A percentile compares a stretch with the other conserved stretches of the same genome.
Conservation (phyloP, 1,140 invertebrate genomes). For the Ceratosolen solmsi region DNA sequence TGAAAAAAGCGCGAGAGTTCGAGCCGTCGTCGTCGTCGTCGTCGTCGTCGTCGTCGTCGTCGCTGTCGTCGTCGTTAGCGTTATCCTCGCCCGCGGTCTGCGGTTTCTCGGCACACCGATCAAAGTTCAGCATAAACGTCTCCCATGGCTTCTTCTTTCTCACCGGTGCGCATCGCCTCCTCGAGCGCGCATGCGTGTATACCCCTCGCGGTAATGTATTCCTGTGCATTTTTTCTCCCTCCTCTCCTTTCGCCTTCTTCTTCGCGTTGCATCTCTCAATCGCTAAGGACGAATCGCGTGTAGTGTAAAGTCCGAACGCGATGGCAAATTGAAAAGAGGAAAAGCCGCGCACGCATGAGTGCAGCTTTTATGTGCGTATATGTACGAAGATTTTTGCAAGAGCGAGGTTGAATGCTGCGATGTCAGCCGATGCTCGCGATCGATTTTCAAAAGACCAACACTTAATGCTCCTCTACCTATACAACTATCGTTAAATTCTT, state of each 20-base stretch:
- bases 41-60: no score
- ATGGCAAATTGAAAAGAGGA: background rate
- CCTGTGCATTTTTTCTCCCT: background rate
- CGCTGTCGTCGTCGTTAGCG: no score
- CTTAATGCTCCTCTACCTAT: background rate
- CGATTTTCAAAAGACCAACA: conserved; percentile 1
- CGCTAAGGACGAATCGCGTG: background rate
- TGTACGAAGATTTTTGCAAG: background rate
- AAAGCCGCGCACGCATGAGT: background rate
- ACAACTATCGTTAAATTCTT: conserved; percentile 11
- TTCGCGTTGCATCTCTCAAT: background rate
- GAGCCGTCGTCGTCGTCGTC: background rate
- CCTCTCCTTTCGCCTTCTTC: background rate
- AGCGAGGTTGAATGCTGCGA: background rate
- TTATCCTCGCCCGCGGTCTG: conserved; percentile 31
- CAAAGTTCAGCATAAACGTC: background rate
- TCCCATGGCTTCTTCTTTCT: background rate
- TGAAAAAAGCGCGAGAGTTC: no score
- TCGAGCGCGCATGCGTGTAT: background rate
- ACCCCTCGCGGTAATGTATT: background rate
- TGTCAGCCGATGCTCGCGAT: conserved; percentile 14
- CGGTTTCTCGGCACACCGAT: conserved; percentile 30
- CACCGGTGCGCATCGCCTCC: background rate
- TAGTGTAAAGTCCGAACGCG: background rate
- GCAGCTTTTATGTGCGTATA: background rate